Evolutionary conservation across 2,888 invertebrate genomes (phyloP), one percentile per base, ranked within the genome.

Genomic region (Cheilosia scutellata): DNA sequence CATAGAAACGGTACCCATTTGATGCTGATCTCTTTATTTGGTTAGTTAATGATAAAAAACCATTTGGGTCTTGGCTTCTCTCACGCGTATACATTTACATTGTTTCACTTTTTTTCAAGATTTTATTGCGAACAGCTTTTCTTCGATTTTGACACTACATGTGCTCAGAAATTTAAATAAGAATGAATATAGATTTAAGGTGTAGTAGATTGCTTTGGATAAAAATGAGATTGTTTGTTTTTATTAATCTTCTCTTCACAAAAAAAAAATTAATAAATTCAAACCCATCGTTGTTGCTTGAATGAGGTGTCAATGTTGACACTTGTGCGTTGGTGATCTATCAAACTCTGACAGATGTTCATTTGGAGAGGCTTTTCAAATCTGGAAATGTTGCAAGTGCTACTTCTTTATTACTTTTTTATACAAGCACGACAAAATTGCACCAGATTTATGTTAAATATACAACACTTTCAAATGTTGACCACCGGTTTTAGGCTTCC

Each of bases 301-400:
- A 74, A 78, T 78, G 68, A 78, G 63, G 83, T 83, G 83, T 63
- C 74, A 83, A 78, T 83, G 70, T 78, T 83, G 78, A 57, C 83
- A 70, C 82, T 76, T 47, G 6, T 29, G 16, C 16, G 25, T 40
- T 78, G 71, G 20, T 57, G 25, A 71, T 78, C 71, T 13, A 78
- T 78, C 71, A 63, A 37, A n/a, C n/a, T 20, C 51, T 60, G 20
- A 60, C 37, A 37, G 37, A 37, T 11, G 9, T 37, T 37, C 37
- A 37, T 37, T 37, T 9, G 3, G 4, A 37, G 11, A 37, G 7
- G 9, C 9, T 33, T 33, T 33, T 33, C 33, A 37, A 11, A 4
- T 37, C 1, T 37, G 9, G 4, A 37, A 11, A 37, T 37, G 7
- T 37, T 9, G 4, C 37, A 37, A 37, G 9, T 9, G 11, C 4